These are phyloP conservation scores for Gouania willdenowi DNA, from an alignment of 2,797 vertebrate genomes.

Conservation along the genomic window DNA sequence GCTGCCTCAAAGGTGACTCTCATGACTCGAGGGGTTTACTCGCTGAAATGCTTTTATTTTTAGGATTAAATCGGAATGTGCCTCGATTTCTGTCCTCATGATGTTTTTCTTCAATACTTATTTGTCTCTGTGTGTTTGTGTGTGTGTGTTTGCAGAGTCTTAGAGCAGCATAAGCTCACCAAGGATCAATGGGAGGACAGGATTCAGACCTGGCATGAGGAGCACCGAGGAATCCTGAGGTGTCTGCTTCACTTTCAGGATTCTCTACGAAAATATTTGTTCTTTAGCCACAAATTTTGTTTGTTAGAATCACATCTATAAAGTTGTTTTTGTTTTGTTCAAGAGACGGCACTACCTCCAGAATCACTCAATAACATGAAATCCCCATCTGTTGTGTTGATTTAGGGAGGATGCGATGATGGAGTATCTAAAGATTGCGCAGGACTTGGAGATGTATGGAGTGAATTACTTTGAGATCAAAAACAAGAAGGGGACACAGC, in stretches of 20 bases:
- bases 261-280: background rate
- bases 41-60: too few relatives aligned
- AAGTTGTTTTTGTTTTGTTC: too few relatives aligned
- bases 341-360: too few relatives aligned
- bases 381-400: background rate
- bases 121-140: conserved; percentile 6
- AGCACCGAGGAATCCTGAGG: conserved; percentile 94
- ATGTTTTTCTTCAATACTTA: conserved; percentile 30
- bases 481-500: conserved; percentile 97
- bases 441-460: conserved; percentile 98
- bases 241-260: conserved; percentile 30
- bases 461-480: conserved; percentile 99
- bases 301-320: background rate
- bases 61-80: too few relatives aligned
- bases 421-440: conserved; percentile 97
- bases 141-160: conserved; percentile 73
- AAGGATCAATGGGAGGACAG: conserved; percentile 98
- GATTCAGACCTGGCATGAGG: conserved; percentile 97
- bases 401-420: conserved; percentile 96
- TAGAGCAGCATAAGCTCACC: conserved; percentile 96
- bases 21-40: too few relatives aligned
- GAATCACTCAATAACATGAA: too few relatives aligned
- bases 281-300: background rate
- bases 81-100: too few relatives aligned
- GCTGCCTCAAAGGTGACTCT: conserved; percentile 89